These are phyloP conservation scores for Chloroceryle amazona DNA, from an alignment of 2,797 vertebrate species.

Conservation along the genomic window DNA sequence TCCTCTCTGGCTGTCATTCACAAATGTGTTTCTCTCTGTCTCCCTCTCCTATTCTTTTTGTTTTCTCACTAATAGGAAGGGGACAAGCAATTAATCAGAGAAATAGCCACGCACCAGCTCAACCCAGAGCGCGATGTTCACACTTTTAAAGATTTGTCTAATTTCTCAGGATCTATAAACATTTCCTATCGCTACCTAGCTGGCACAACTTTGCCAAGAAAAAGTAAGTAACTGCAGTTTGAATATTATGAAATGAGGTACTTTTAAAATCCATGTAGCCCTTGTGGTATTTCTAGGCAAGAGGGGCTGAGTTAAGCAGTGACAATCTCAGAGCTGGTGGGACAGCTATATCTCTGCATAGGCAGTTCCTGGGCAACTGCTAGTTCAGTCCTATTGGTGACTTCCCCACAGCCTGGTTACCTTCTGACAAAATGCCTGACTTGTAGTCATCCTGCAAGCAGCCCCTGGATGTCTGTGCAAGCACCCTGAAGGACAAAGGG, in stretches of 20 bases:
- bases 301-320: background rate
- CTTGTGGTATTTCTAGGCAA: background rate
- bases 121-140: slow-evolving; percentile 93
- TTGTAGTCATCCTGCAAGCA: background rate
- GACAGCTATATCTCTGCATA: background rate
- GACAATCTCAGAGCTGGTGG: no score
- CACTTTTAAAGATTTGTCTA: slow-evolving; percentile 94
- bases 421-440: background rate
- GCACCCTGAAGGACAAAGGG: background rate
- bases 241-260: slow-evolving; percentile 4
- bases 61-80: slow-evolving; percentile 87
- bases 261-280: background rate
- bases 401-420: background rate
- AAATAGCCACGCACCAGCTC: slow-evolving; percentile 90
- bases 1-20: slow-evolving; percentile 31
- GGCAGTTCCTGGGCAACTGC: background rate
- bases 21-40: slow-evolving; percentile 47
- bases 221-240: slow-evolving; percentile 87
- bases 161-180: slow-evolving; percentile 96
- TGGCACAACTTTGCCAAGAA: slow-evolving; percentile 92
- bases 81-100: slow-evolving; percentile 92
- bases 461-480: background rate
- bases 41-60: slow-evolving; percentile 45
- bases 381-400: background rate
- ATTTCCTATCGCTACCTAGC: slow-evolving; percentile 96